phyloP scores from a whole-genome alignment of 2,888 invertebrate species.

The Eulithis testata region DNA sequence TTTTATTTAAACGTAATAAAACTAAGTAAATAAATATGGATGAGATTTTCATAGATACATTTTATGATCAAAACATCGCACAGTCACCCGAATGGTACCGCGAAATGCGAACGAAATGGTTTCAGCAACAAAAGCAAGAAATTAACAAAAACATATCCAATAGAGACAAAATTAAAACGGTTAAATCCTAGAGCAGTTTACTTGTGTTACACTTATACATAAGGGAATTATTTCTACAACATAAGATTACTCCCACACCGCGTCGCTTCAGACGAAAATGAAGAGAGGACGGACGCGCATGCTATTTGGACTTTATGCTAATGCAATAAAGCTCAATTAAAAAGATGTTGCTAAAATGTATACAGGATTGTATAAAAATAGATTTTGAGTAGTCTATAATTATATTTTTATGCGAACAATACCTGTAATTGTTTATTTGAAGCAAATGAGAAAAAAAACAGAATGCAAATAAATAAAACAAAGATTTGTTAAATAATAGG shows the following conservation, averaged over 20 bases:
- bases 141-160: constrained; percentile 44
- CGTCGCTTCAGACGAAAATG: constrained; percentile 43
- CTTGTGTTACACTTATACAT: constrained; percentile 72
- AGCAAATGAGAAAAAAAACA: background rate
- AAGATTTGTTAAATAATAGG: background rate
- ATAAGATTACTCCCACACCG: constrained; percentile 65
- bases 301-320: constrained; percentile 18
- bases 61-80: constrained; percentile 20
- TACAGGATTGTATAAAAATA: constrained; percentile 36
- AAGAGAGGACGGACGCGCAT: constrained; percentile 33
- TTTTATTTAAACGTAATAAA: constrained; percentile 26
- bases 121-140: constrained; percentile 33
- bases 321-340: constrained; percentile 28
- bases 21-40: constrained; percentile 35
- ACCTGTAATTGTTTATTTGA: constrained; percentile 17
- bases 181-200: constrained; percentile 65
- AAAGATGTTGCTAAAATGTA: constrained; percentile 21
- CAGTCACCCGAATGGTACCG: constrained; percentile 19
- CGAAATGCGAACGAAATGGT: constrained; percentile 14
- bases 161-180: constrained; percentile 56
- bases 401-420: constrained; percentile 15
- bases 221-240: constrained; percentile 77
- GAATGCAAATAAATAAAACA: constrained; percentile 11
- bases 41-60: constrained; percentile 26
- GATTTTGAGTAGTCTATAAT: constrained; percentile 17